These are phyloP conservation scores for Catocala sponsa DNA, from an alignment of 2,888 invertebrate genomes.

Conservation along the genomic window DNA sequence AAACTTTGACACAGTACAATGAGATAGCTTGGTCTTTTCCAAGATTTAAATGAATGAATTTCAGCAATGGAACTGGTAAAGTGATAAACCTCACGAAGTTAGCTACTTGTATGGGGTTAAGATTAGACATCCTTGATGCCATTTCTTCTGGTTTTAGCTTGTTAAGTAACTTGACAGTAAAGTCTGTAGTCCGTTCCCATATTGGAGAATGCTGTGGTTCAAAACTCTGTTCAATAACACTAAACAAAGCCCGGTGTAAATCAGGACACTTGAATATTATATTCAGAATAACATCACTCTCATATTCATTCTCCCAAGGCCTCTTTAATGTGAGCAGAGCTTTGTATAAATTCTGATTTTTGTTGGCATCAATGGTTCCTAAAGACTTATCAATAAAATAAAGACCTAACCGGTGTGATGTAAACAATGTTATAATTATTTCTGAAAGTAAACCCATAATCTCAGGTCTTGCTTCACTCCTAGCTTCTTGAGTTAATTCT, in stretches of 20 bases:
- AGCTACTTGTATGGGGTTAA: slow-evolving; percentile 84
- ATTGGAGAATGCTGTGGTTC: slow-evolving; percentile 88
- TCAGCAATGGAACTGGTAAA: slow-evolving; percentile 83
- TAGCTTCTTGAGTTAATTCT: slow-evolving; percentile 73
- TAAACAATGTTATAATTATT: slow-evolving; percentile 92
- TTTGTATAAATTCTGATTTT: slow-evolving; percentile 89
- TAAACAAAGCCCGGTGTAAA: slow-evolving; percentile 89
- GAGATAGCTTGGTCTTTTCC: slow-evolving; percentile 77
- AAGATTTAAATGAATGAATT: slow-evolving; percentile 71
- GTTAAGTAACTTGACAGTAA: slow-evolving; percentile 78
- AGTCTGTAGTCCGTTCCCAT: slow-evolving; percentile 85
- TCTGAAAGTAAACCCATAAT: slow-evolving; percentile 89
- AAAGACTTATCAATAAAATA: slow-evolving; percentile 91
- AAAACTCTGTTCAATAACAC: slow-evolving; percentile 88
- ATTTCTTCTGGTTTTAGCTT: slow-evolving; percentile 84
- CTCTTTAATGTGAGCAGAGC: slow-evolving; percentile 90
- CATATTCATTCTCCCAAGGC: slow-evolving; percentile 91
- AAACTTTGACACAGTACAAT: slow-evolving; percentile 79
- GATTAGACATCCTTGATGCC: slow-evolving; percentile 75
- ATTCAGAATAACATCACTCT: slow-evolving; percentile 89
- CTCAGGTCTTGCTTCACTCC: slow-evolving; percentile 66
- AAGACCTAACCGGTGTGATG: slow-evolving; percentile 93
- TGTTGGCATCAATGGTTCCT: slow-evolving; percentile 88
- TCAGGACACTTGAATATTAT: slow-evolving; percentile 92
- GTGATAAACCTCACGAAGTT: slow-evolving; percentile 83